These are phyloP conservation scores for Mamestra brassicae DNA, from an alignment of 2,888 invertebrate species.

Conservation along the genomic window DNA sequence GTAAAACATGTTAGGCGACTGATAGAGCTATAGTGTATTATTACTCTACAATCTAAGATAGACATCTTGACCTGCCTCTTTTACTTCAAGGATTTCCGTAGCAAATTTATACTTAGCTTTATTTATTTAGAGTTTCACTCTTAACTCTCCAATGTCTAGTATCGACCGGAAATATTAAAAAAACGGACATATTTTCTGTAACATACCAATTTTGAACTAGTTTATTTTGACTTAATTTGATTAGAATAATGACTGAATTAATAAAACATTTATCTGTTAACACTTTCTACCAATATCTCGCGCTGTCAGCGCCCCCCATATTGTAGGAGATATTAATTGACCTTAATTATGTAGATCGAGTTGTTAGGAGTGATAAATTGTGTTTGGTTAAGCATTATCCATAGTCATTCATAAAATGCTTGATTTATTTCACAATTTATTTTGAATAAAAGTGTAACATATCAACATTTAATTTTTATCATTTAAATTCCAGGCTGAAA, in stretches of 20 bases:
- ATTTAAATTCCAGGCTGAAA: neutral
- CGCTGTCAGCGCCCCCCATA: conserved; percentile 37
- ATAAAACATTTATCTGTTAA: conserved; percentile 61
- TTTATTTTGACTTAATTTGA: conserved; percentile 44
- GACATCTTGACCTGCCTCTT: conserved; percentile 11
- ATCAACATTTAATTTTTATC: neutral
- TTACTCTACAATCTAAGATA: neutral
- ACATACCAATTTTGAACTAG: conserved; percentile 41
- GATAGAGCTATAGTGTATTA: neutral
- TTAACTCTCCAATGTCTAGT: conserved; percentile 31
- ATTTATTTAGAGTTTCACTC: conserved; percentile 41
- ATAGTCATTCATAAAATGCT: conserved; percentile 41
- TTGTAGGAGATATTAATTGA: conserved; percentile 31
- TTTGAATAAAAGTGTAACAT: conserved; percentile 1
- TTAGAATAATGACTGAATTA: conserved; percentile 59
- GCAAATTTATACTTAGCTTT: conserved; percentile 19
- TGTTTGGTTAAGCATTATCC: conserved; percentile 21
- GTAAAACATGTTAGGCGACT: neutral
- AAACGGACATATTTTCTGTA: conserved; percentile 18
- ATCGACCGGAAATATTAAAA: conserved; percentile 26
- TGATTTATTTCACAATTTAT: conserved; percentile 2
- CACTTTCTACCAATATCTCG: conserved; percentile 62
- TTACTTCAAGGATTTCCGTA: conserved; percentile 25
- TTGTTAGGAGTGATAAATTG: conserved; percentile 33
- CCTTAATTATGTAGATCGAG: conserved; percentile 57